Evolutionary conservation across 2,113 vertebrate genomes (phyloP).

Genomic region (Enhydra lutris): DNA sequence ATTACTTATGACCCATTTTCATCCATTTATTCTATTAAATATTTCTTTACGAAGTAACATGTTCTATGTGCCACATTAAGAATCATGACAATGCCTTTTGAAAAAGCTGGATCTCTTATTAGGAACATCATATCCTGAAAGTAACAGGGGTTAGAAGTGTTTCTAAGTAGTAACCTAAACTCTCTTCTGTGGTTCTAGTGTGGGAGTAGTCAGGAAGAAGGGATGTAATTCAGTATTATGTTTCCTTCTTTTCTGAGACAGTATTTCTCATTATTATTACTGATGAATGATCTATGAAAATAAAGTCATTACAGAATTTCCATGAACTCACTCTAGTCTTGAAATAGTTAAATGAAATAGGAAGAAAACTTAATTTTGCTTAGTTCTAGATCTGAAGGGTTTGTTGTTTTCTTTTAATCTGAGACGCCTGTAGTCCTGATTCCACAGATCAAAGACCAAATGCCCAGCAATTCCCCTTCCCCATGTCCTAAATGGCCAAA

Average conservation of each 20-base stretch:
- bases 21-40: slow-evolving; percentile 32
- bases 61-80: slow-evolving; percentile 44
- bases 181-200: not conserved
- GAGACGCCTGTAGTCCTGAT: not conserved
- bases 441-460: not conserved
- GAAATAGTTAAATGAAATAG: not conserved
- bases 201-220: not conserved
- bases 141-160: not conserved
- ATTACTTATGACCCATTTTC: slow-evolving; percentile 33
- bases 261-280: not conserved
- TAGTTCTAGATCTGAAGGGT: not conserved
- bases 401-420: not conserved
- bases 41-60: not conserved
- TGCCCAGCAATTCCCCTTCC: not conserved
- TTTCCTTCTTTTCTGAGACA: not conserved
- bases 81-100: slow-evolving; percentile 32
- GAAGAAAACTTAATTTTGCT: not conserved
- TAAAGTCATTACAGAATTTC: not conserved
- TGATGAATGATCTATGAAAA: not conserved
- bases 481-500: not conserved
- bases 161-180: not conserved
- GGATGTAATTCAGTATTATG: not conserved
- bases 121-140: not conserved
- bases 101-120: not conserved
- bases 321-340: not conserved